Evolutionary conservation across 1,140 invertebrate genomes (phyloP).

Genomic region (Periplaneta americana): DNA sequence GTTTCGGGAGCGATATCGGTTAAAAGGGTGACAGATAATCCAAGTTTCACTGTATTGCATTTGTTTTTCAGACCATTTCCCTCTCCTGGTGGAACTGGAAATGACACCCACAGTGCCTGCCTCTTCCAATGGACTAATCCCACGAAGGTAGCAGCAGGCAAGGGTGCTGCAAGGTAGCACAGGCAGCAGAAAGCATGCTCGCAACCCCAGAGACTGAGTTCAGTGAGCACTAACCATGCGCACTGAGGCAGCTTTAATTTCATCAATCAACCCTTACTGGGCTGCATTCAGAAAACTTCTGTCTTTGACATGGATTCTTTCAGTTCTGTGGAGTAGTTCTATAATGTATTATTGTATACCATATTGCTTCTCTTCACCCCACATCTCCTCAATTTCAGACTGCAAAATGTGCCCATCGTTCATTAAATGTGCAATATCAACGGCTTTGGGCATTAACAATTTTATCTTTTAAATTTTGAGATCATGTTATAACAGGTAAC

Average conservation of each 20-base stretch:
- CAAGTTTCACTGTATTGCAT: too few species aligned
- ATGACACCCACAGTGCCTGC: conserved; percentile 33
- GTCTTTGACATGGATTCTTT: background rate
- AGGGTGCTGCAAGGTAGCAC: background rate
- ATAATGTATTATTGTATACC: background rate
- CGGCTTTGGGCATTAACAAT: background rate
- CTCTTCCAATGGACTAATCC: conserved; percentile 33
- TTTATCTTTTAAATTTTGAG: background rate
- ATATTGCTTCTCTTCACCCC: background rate
- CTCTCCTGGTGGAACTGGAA: conserved; percentile 55
- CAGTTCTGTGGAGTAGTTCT: background rate
- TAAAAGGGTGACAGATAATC: too few species aligned
- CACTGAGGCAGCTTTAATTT: conserved; percentile 3
- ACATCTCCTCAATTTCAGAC: background rate
- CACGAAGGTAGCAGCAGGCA: conserved; percentile 37
- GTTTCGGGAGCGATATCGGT: too few species aligned
- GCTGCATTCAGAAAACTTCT: background rate
- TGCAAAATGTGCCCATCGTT: background rate
- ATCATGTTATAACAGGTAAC: background rate
- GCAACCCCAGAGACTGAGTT: conserved; percentile 2
- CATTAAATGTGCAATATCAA: background rate
- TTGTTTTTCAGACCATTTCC: conserved; percentile 49
- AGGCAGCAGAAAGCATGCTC: background rate
- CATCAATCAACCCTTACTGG: background rate
- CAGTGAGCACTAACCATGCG: background rate